Evolutionary conservation across 2,797 vertebrate genomes (phyloP), one percentile per base, ranked within the genome.

Genomic region (Argentina silus): DNA sequence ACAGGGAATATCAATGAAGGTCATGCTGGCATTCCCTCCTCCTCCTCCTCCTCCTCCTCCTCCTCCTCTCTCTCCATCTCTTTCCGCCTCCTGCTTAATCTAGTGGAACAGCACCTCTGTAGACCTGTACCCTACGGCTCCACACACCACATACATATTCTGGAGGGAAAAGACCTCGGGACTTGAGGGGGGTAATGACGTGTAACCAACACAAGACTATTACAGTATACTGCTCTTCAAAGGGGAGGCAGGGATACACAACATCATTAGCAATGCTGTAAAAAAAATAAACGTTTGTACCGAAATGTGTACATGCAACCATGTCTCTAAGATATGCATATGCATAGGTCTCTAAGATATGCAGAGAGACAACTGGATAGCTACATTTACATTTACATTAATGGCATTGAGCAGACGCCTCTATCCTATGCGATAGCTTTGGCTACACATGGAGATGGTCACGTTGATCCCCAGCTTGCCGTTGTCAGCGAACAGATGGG

Each of bases 371-470:
- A 14, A n/a, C 51, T 15, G 51, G 15, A 53, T 12, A 59, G 56
- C n/a, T n/a, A n/a, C n/a, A n/a, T n/a, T n/a, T n/a, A n/a, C n/a
- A n/a, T n/a, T n/a, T n/a, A n/a, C n/a, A n/a, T n/a, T n/a, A n/a
- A n/a, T n/a, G n/a, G n/a, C n/a, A n/a, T n/a, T n/a, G n/a, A n/a
- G n/a, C n/a, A n/a, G n/a, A n/a, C n/a, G n/a, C n/a, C n/a, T n/a
- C n/a, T n/a, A n/a, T n/a, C n/a, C n/a, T n/a, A n/a, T n/a, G n/a
- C n/a, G n/a, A n/a, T n/a, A n/a, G n/a, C n/a, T n/a, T n/a, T n/a
- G n/a, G n/a, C n/a, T n/a, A 90, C 92, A 94, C 93, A 94, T 94
- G 83, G 94, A 94, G 83, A 95, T 95, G 80, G 94, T 95, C 73
- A 95, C 94, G 21, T 94, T 94, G 85, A 95, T 95, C 23, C 93